Percentiles rank a stretch among this genome's conserved stretches.
Conservation (phyloP, 2,797 vertebrate species). For the Urosaurus nigricauda region DNA sequence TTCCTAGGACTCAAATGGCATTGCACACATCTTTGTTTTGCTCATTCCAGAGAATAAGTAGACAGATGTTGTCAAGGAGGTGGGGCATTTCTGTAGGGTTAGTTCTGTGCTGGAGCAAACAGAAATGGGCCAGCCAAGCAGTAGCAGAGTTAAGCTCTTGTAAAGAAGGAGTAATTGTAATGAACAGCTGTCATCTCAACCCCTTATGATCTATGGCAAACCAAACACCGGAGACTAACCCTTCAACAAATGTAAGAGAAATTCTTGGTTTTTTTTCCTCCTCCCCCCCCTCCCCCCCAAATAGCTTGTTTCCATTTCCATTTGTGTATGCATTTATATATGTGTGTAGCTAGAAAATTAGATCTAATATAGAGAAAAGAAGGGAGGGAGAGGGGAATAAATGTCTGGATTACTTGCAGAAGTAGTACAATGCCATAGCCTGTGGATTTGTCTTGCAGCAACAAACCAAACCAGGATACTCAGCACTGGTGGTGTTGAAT, state of each 20-base stretch:
- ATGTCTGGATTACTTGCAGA: background rate
- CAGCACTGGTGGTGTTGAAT: background rate
- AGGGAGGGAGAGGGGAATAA: background rate
- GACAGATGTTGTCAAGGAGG: conserved; percentile 78
- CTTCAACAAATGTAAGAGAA: conserved; percentile 66
- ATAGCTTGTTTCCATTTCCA: background rate
- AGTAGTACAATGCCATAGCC: background rate
- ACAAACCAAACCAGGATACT: background rate
- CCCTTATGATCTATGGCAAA: conserved; percentile 44
- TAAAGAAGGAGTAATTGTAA: conserved; percentile 61
- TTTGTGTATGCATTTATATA: background rate
- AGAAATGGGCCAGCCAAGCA: conserved; percentile 65
- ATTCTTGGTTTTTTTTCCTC: conserved; percentile 51
- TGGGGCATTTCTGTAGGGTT: conserved; percentile 61
- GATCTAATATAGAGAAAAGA: background rate
- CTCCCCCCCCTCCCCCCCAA: no score
- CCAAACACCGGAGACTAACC: conserved; percentile 55
- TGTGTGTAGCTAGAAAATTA: background rate
- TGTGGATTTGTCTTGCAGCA: background rate
- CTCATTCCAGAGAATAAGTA: conserved; percentile 72
- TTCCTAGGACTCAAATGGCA: conserved; percentile 44
- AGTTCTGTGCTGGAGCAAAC: conserved; percentile 56
- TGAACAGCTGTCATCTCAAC: conserved; percentile 64
- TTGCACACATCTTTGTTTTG: conserved; percentile 65
- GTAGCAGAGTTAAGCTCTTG: conserved; percentile 69